Conservation (phyloP, 2,797 vertebrate species). For the Pseudopleuronectes americanus region DNA sequence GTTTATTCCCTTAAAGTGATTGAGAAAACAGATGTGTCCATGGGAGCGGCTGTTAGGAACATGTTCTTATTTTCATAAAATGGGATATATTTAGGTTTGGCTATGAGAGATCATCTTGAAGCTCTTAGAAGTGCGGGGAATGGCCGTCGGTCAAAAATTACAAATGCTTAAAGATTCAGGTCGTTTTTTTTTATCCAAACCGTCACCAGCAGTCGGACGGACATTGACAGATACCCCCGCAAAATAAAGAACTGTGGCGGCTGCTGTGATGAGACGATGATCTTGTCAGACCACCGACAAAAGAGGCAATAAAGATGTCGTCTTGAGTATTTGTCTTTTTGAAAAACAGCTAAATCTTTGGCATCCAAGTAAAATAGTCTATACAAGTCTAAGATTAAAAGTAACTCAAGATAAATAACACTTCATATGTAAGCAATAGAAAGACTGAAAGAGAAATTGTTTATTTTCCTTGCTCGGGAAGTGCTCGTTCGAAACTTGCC, state of each 20-base stretch:
- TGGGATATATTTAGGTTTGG: constrained; percentile 50
- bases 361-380: constrained; percentile 1
- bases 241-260: constrained; percentile 31
- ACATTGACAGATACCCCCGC: constrained; percentile 4
- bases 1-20: constrained; percentile 61
- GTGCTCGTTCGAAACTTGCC: too few relatives aligned
- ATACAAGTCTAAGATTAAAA: constrained; percentile 1
- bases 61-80: constrained; percentile 52
- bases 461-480: neutral
- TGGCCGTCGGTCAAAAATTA: constrained; percentile 27
- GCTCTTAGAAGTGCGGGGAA: constrained; percentile 24
- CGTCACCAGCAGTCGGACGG: constrained; percentile 30
- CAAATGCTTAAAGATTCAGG: constrained; percentile 39
- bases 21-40: constrained; percentile 63
- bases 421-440: neutral
- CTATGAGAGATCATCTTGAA: constrained; percentile 44
- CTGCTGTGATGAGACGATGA: constrained; percentile 7
- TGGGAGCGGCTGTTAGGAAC: constrained; percentile 43
- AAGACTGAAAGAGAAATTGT: neutral
- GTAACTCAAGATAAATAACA: neutral
- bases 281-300: constrained; percentile 35
- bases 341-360: neutral
- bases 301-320: constrained; percentile 13
- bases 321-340: constrained; percentile 2
- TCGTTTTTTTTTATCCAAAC: constrained; percentile 39